phyloP scores from a whole-genome alignment of 1,140 invertebrate species.

The Heterodera schachtii region DNA sequence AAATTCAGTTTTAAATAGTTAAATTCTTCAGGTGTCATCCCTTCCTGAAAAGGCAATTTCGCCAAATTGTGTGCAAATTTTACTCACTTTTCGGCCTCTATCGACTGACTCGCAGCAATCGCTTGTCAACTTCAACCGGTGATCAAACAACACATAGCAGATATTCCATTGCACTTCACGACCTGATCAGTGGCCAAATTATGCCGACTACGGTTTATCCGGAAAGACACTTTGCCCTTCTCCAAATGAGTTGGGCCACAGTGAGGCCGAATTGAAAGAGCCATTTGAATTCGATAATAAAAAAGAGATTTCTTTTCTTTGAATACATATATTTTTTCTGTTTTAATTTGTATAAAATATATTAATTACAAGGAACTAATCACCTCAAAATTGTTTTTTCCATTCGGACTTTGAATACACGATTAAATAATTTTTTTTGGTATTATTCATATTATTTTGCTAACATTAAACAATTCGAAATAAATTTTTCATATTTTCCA shows the following conservation, averaged over 20 bases:
- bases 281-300: not conserved
- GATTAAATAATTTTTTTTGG: too few relatives aligned
- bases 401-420: too few relatives aligned
- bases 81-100: not conserved
- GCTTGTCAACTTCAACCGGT: not conserved
- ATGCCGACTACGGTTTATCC: not conserved
- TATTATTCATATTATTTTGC: too few relatives aligned
- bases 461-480: too few relatives aligned
- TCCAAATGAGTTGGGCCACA: not conserved
- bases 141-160: not conserved
- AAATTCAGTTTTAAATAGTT: not conserved
- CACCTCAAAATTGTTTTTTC: too few relatives aligned
- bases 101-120: not conserved
- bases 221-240: not conserved
- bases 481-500: too few relatives aligned
- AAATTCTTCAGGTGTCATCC: not conserved
- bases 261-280: not conserved
- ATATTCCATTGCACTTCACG: not conserved
- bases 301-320: too few relatives aligned
- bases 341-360: too few relatives aligned
- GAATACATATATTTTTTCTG: too few relatives aligned
- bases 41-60: not conserved
- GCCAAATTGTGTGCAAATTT: not conserved
- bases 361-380: too few relatives aligned
- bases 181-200: not conserved